Evolutionary conservation across 2,888 invertebrate genomes (phyloP).

Genomic region (Anthophora plumipes): DNA sequence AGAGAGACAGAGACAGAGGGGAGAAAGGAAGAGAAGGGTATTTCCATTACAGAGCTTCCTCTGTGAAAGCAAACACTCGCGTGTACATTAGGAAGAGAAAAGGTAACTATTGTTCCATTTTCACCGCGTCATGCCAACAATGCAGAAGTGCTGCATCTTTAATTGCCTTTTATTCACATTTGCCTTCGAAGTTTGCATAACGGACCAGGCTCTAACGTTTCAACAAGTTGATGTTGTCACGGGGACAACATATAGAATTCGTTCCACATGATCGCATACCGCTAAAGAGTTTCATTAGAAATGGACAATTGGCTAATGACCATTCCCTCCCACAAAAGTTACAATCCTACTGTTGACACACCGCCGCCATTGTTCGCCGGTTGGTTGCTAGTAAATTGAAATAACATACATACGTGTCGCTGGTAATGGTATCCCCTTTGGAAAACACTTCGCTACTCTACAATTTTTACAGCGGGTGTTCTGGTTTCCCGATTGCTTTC

Average conservation of each 20-base stretch:
- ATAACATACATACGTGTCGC: background rate
- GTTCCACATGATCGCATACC: background rate
- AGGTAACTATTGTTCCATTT: slow-evolving; percentile 30
- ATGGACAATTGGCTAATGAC: slow-evolving; percentile 64
- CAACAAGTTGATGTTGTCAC: slow-evolving; percentile 29
- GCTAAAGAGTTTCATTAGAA: slow-evolving; percentile 56
- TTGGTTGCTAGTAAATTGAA: background rate
- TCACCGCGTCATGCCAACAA: slow-evolving; percentile 21
- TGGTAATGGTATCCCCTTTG: background rate
- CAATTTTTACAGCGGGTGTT: background rate
- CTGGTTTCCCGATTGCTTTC: background rate
- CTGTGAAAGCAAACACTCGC: slow-evolving; percentile 13
- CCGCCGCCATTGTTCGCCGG: no score
- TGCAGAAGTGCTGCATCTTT: slow-evolving; percentile 15
- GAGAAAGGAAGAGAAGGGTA: background rate
- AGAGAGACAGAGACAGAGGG: no score
- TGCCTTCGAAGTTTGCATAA: background rate
- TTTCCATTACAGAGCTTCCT: slow-evolving; percentile 20
- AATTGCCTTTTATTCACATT: slow-evolving; percentile 29
- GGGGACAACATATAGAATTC: background rate
- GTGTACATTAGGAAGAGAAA: slow-evolving; percentile 29
- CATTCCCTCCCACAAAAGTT: slow-evolving; percentile 37
- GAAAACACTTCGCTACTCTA: background rate
- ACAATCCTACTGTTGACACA: slow-evolving; percentile 14
- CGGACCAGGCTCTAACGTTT: background rate